These are phyloP conservation scores for Drosophila rellima DNA, from an alignment of 2,888 invertebrate species.

Conservation along the genomic window DNA sequence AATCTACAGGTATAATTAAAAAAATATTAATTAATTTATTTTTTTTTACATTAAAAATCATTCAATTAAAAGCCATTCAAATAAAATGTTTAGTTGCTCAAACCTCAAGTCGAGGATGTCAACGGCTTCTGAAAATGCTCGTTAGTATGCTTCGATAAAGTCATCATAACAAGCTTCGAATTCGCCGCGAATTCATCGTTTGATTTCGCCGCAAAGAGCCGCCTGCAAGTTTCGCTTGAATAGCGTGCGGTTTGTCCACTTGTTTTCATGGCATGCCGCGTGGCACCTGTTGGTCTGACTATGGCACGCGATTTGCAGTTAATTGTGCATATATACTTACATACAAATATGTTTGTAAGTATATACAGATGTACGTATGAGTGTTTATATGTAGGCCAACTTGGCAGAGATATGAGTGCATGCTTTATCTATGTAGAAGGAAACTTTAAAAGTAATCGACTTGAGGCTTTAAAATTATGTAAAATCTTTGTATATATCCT, in stretches of 20 bases:
- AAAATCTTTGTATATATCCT: slow-evolving; percentile 24
- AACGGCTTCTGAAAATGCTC: slow-evolving; percentile 17
- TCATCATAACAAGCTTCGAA: slow-evolving; percentile 17
- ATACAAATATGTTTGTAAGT: neutral
- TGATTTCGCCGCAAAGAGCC: slow-evolving; percentile 47
- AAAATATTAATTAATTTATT: too few relatives aligned
- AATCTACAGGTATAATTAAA: too few relatives aligned
- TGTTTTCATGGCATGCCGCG: slow-evolving; percentile 52
- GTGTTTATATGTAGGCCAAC: slow-evolving; percentile 29
- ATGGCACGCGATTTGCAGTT: slow-evolving; percentile 67
- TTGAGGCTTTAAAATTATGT: slow-evolving; percentile 42
- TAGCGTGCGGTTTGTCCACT: slow-evolving; percentile 47
- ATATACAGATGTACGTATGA: slow-evolving; percentile 3
- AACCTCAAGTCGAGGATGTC: too few relatives aligned
- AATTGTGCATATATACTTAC: slow-evolving; percentile 23
- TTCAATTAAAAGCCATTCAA: too few relatives aligned
- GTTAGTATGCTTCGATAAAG: slow-evolving; percentile 10
- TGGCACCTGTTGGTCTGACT: slow-evolving; percentile 73
- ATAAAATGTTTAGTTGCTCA: too few relatives aligned
- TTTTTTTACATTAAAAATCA: too few relatives aligned
- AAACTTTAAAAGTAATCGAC: slow-evolving; percentile 8
- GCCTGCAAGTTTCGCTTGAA: slow-evolving; percentile 35
- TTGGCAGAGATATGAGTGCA: slow-evolving; percentile 12
- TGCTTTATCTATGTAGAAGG: slow-evolving; percentile 20
- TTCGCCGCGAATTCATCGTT: slow-evolving; percentile 39